Evolutionary conservation across 2,797 vertebrate genomes (phyloP), one percentile per base, ranked within the genome.

Genomic region (Helarctos malayanus): DNA sequence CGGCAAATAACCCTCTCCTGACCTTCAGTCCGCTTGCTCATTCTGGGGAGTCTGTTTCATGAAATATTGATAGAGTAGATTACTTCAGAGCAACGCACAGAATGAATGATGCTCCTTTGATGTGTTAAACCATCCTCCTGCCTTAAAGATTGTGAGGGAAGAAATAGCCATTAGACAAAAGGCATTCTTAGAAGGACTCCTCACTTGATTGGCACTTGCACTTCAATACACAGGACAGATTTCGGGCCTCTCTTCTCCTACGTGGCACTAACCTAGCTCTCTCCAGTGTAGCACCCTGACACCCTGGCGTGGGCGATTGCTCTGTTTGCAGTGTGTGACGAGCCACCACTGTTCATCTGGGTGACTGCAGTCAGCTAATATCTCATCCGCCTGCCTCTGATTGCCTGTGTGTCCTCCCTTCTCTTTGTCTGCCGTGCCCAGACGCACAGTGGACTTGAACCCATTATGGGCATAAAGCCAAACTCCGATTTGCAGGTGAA

Each of bases 1-100:
- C 12, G 14, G 63, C 61, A 71, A 65, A 69, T 35, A 45, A 96
- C 92, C 75, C 29, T 96, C 69, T 91, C 81, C 32, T 90, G 89
- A 94, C 97, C 95, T 94, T 96, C 92, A 89, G 82, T 0, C 90
- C 35, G 49, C 35, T 16, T n/a, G 41, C 91, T 80, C 75, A 25
- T 96, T 89, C 89, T 29, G 0, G 0, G 25, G 96, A 97, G 94
- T 90, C 3, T 92, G 89, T 90, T 96, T 95, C 96, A 98, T 97
- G 96, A 97, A 97, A 98, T 98, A 98, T 98, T 97, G 97, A 98
- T 98, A 92, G 82, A 49, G 92, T 95, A n/a, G 32, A 65, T 94
- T 93, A 94, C 88, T 98, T 76, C 49, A 85, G 84, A 97, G 97
- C 71, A 88, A 63, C 18, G 52, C 96, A 84, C 69, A 86, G 27